Conservation (phyloP, 2,113 vertebrate genomes). For the Microtus pennsylvanicus region DNA sequence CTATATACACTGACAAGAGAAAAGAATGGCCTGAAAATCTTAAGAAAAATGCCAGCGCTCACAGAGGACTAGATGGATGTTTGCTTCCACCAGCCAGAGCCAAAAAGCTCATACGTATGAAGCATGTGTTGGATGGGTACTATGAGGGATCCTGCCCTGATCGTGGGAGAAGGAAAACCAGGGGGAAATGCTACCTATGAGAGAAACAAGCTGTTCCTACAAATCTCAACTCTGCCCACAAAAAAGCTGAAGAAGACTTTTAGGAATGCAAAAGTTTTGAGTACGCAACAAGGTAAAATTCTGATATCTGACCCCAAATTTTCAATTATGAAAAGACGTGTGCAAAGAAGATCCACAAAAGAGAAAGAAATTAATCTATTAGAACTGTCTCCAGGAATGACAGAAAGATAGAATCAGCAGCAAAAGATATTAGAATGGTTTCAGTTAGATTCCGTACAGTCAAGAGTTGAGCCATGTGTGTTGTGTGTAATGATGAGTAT, state of each 20-base stretch:
- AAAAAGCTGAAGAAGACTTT: background rate
- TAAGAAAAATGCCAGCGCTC: background rate
- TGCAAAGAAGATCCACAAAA: too few relatives aligned
- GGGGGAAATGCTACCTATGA: background rate
- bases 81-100: background rate
- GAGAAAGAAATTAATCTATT: slow-evolving; percentile 4
- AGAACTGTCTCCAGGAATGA: background rate
- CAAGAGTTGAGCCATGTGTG: background rate
- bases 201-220: background rate
- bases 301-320: background rate
- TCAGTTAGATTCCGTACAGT: background rate
- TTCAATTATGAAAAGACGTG: background rate
- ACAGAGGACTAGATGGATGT: background rate
- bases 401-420: background rate
- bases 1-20: background rate
- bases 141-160: background rate
- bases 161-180: background rate
- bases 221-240: background rate
- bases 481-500: background rate
- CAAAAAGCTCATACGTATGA: background rate
- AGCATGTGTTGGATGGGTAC: background rate
- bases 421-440: background rate
- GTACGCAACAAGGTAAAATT: background rate
- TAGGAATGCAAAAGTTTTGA: slow-evolving; percentile 26
- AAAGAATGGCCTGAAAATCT: background rate